A percentile compares a stretch with the other conserved stretches of the same genome.
Evolutionary conservation across 1,140 invertebrate genomes (phyloP).

Genomic region (Polyergus mexicanus): DNA sequence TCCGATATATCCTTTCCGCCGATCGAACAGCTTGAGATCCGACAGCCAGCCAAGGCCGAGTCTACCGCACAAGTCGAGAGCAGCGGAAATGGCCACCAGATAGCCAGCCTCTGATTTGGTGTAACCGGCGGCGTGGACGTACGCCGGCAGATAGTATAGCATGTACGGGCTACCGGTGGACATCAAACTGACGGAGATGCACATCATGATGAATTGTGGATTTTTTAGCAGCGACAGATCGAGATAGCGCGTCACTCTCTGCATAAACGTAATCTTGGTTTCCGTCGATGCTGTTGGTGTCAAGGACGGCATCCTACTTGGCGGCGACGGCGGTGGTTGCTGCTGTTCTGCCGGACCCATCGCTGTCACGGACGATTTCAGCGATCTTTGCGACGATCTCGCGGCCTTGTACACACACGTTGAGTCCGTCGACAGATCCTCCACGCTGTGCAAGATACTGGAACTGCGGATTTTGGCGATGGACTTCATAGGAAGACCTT

Average conservation of each 20-base stretch:
- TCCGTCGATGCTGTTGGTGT: slow-evolving; percentile 20
- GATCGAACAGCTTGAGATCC: slow-evolving; percentile 90
- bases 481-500: slow-evolving; percentile 87
- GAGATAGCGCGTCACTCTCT: slow-evolving; percentile 87
- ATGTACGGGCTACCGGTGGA: slow-evolving; percentile 92
- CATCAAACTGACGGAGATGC: slow-evolving; percentile 91
- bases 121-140: slow-evolving; percentile 90
- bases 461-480: slow-evolving; percentile 89
- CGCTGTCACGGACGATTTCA: slow-evolving; percentile 79
- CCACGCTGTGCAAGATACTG: slow-evolving; percentile 90
- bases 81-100: slow-evolving; percentile 91
- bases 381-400: slow-evolving; percentile 84
- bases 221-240: slow-evolving; percentile 90
- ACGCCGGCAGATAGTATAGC: slow-evolving; percentile 91
- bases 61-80: slow-evolving; percentile 90
- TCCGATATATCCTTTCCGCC: slow-evolving; percentile 90
- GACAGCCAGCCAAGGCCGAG: slow-evolving; percentile 91
- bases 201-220: slow-evolving; percentile 90
- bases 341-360: slow-evolving; percentile 78
- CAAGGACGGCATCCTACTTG: slow-evolving; percentile 55
- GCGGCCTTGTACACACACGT: slow-evolving; percentile 92
- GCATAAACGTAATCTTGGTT: slow-evolving; percentile 74
- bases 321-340: slow-evolving; percentile 38
- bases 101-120: slow-evolving; percentile 90
- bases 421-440: slow-evolving; percentile 91